Evolutionary conservation across 1,140 invertebrate species (phyloP).

Genomic region (Hyles euphorbiae): DNA sequence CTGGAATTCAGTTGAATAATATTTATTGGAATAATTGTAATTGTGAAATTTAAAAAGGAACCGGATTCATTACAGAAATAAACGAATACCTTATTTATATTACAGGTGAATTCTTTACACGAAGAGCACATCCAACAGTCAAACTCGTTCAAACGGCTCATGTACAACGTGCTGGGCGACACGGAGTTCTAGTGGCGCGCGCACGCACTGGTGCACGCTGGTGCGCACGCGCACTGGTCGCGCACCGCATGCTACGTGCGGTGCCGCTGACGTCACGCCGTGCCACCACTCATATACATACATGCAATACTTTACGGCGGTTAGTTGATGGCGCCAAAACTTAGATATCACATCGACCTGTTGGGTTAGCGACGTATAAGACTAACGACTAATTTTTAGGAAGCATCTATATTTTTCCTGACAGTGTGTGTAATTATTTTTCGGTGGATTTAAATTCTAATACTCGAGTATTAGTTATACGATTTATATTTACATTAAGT

Average conservation of each 20-base stretch:
- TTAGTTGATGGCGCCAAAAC: constrained; percentile 30
- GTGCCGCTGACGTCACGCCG: neutral
- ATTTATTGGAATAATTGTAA: too few relatives aligned
- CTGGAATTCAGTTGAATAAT: too few relatives aligned
- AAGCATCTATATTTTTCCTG: constrained; percentile 47
- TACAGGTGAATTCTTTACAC: constrained; percentile 77
- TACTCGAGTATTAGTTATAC: constrained; percentile 74
- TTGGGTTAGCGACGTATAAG: constrained; percentile 55
- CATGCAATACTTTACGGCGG: constrained; percentile 27
- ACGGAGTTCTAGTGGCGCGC: constrained; percentile 80
- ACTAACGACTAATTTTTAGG: constrained; percentile 67
- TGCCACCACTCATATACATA: constrained; percentile 24
- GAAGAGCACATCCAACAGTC: constrained; percentile 92
- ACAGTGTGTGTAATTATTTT: constrained; percentile 67
- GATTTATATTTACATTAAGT: constrained; percentile 68
- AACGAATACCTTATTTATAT: constrained; percentile 17
- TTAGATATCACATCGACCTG: constrained; percentile 31
- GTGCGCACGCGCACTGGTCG: constrained; percentile 3
- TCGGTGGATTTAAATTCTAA: constrained; percentile 69
- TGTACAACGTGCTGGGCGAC: constrained; percentile 91
- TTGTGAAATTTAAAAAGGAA: neutral
- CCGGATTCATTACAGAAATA: neutral
- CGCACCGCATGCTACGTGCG: neutral
- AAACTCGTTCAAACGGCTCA: constrained; percentile 92
- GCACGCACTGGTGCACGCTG: neutral